Base-by-base conservation (phyloP, 1,140 invertebrate genomes). In the Brachionus calyciflorus region DNA sequence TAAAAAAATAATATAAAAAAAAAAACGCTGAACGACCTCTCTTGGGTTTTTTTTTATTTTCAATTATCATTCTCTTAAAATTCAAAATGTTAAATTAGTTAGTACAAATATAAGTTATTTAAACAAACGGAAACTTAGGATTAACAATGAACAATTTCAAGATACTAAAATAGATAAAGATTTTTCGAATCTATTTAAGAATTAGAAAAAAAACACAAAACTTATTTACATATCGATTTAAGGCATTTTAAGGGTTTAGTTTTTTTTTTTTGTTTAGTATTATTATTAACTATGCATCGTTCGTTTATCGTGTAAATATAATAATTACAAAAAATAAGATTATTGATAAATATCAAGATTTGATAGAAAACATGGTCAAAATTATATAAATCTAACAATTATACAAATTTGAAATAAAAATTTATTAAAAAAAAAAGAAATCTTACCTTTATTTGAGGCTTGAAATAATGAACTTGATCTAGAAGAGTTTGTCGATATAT, bases 101-200 rank as follows among this genome's bases (percentile, higher is more conserved):
- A n/a, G n/a, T 55, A 55, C 33, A 60, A 33, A 60, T 33, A 60
- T 60, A 60, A 60, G 37, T 60, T 37, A 60, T 26, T 60, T 33
- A 60, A 60, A 19, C 33, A 60, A 60, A 26, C 28, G 55, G 37
- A 60, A 33, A 26, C 37, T 60, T 26, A 9, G 9, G 55, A 60
- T 60, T 60, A 60, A 60, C 17, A 33, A 60, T 60, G 55, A 60
- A 60, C 55, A 60, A 60, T 60, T 60, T 60, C 30, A 33, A 60
- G 28, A 60, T 60, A 60, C 55, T n/a, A 37, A 33, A 37, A 60
- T 60, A 26, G 37, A 37, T 33, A 33, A 33, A 60, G 33, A 3
- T 37, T 37, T 3, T 37, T n/a, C n/a, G n/a, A n/a, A n/a, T n/a
- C n/a, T n/a, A n/a, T n/a, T n/a, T n/a, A n/a, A n/a, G n/a, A n/a